Conservation (phyloP, 1,140 invertebrate species). For the Drosophila yakuba region DNA sequence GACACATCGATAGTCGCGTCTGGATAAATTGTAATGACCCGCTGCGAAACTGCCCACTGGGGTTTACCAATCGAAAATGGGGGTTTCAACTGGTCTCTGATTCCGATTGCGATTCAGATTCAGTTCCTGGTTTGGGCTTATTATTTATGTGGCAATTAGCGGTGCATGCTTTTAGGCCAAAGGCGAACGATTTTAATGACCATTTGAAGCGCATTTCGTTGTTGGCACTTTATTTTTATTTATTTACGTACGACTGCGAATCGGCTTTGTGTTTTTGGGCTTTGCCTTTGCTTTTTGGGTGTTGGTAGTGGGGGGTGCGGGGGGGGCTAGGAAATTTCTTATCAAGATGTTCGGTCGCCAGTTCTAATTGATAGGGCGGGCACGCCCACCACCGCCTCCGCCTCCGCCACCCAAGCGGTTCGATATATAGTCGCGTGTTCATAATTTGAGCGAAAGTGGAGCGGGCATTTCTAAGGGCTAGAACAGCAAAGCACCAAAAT, state of each 20-base stretch:
- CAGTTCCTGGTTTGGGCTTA: constrained; percentile 53
- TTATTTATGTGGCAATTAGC: constrained; percentile 80
- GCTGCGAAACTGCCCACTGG: not conserved
- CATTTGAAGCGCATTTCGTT: constrained; percentile 80
- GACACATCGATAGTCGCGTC: constrained; percentile 54
- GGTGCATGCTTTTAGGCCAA: constrained; percentile 63
- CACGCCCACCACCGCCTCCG: constrained; percentile 42
- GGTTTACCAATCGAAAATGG: constrained; percentile 1
- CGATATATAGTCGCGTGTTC: constrained; percentile 79
- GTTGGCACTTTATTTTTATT: constrained; percentile 78
- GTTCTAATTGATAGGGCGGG: constrained; percentile 80
- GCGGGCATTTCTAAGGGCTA: not conserved
- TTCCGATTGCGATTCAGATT: constrained; percentile 9
- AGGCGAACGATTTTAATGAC: constrained; percentile 72
- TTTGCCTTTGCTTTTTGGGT: too few relatives aligned
- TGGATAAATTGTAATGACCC: constrained; percentile 49
- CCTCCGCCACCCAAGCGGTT: constrained; percentile 49
- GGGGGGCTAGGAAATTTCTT: constrained; percentile 33
- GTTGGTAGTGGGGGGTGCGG: too few relatives aligned
- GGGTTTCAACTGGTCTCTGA: constrained; percentile 13
- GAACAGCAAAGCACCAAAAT: constrained; percentile 18
- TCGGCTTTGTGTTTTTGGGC: not conserved
- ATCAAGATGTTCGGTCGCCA: constrained; percentile 77
- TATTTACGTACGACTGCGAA: constrained; percentile 43
- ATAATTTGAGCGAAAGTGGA: constrained; percentile 66